Evolutionary conservation across 1,140 invertebrate species (phyloP), one percentile per base, ranked within the genome.

Genomic region (Drosophila nigromelanica): DNA sequence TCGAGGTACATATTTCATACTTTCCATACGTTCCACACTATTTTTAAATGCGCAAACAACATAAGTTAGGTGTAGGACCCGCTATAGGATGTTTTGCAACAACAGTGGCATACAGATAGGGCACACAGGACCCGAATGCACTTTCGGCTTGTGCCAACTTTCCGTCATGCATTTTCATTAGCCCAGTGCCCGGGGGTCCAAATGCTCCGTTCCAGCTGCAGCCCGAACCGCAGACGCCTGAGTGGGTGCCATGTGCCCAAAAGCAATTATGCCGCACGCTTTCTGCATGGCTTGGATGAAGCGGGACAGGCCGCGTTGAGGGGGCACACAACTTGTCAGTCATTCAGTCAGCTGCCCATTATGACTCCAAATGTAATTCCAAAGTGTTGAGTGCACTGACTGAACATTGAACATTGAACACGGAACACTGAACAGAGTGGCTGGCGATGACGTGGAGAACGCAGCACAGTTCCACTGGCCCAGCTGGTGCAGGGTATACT

Each of bases 311-410:
- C 18, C 30, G 14, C 14, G 43, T 10, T 2, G 10, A 8, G 33
- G 15, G 24, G 43, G 5, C 4, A 35, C 39, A 40, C 69, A 62
- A 61, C 56, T 62, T 77, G 68, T 56, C 47, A 33, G 80, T 79
- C 73, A 70, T 42, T 59, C 71, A 75, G 73, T 72, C 81, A 73
- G 71, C 50, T 69, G 76, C 62, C 59, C 75, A 75, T 74, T 75
- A 66, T 78, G 81, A 62, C 74, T 86, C 63, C 78, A 78, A 86
- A 79, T 80, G 64, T 68, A 73, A 89, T 79, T 71, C 68, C 69
- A 71, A 72, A 71, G 62, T 62, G 78, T 73, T 67, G 62, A 62
- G 40, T 70, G 59, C 75, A 74, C 43, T 60, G 37, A 81, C 62
- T 69, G 73, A 48, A 27, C 55, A 39, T 35, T 39, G 37, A 61